A percentile compares a stretch with the other conserved stretches of the same genome.
These are phyloP conservation scores for Sebastes variabilis DNA, from an alignment of 2,797 vertebrate genomes.

Conservation along the genomic window DNA sequence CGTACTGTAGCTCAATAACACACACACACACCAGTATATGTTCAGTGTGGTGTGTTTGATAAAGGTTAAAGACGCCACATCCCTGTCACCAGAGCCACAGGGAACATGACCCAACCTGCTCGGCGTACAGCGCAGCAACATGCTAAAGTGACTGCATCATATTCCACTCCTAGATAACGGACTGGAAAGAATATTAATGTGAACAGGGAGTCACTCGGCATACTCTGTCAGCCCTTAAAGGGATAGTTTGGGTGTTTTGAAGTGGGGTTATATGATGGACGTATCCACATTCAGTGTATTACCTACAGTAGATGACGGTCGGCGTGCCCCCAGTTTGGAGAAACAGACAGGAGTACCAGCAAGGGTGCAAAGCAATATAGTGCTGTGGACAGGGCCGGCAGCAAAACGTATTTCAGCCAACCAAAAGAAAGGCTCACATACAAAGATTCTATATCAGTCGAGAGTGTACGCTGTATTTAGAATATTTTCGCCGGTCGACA, in stretches of 20 bases:
- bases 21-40: not conserved
- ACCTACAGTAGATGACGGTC: not conserved
- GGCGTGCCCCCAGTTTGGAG: not conserved
- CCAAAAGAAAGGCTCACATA: not conserved
- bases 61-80: slow-evolving; percentile 46
- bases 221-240: not conserved
- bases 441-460: not conserved
- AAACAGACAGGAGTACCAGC: not conserved
- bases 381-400: not conserved
- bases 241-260: not conserved
- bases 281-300: not conserved
- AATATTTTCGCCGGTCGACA: not conserved
- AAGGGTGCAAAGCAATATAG: not conserved
- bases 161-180: slow-evolving; percentile 10
- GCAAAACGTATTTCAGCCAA: not conserved
- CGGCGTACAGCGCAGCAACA: slow-evolving; percentile 3
- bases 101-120: slow-evolving; percentile 28
- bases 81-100: slow-evolving; percentile 32
- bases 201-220: not conserved
- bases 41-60: slow-evolving; percentile 37
- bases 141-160: slow-evolving; percentile 49
- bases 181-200: slow-evolving; percentile 30
- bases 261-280: not conserved
- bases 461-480: not conserved
- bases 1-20: slow-evolving; percentile 15